Evolutionary conservation across 2,888 invertebrate genomes (phyloP), one percentile per base, ranked within the genome.

Genomic region (Netelia virgata): DNA sequence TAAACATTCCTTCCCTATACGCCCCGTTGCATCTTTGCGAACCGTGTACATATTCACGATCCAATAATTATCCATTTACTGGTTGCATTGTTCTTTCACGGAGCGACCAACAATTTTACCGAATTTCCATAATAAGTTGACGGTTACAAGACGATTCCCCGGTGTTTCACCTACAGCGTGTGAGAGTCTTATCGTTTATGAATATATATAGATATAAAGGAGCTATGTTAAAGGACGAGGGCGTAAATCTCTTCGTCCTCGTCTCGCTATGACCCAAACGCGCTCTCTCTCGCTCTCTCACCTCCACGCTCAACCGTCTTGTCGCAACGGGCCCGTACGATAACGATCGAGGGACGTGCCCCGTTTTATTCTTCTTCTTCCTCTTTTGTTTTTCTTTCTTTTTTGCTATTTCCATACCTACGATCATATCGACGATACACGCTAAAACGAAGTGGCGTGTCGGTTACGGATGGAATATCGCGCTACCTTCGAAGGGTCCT

Each of bases 41-140:
- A 50, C 47, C 23, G 28, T 28, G 43, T 41, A 53, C 47, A 55
- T 87, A 87, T 87, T 88, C 86, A 82, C 86, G 87, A 85, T 88
- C 87, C 86, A 88, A 90, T 89, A 90, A 91, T 90, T 91, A 91
- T 90, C 87, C 88, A 87, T 88, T 90, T 90, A 90, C 88, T 88
- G 90, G 91, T 92, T 90, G 91, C 89, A 91, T 89, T 91, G 90
- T 90, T 90, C 87, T 85, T 79, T 82, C 69, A 83, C 66, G 77
- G 70, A 82, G 81, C 78, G 88, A 86, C 84, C 88, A 86, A 89
- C 87, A 90, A 91, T 90, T 90, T 89, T 86, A 87, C 79, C 83
- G 84, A 87, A 90, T 91, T 88, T 90, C 86, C 90, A 90, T 90
- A 91, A 91, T 89, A 88, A 89, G 88, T 85, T 55, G 59, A 69